Base-by-base conservation (phyloP, 2,113 vertebrate genomes). In the Malurus elegans region DNA sequence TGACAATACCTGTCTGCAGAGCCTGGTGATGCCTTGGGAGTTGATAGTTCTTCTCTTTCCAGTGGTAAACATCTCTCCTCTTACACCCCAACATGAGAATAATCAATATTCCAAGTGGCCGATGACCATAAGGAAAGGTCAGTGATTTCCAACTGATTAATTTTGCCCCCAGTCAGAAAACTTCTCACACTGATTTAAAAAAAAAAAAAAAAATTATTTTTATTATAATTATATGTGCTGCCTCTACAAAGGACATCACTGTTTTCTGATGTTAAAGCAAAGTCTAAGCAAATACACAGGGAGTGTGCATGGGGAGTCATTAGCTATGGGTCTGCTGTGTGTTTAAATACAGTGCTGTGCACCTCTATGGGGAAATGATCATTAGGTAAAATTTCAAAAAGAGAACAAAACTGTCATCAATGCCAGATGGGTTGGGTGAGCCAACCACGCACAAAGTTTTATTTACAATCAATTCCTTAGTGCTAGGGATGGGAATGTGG, bases 1-100 rank as follows among this genome's bases (percentile, higher is more conserved):
- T 88, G 92, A 97, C 95, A 83, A 32, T 80, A 38, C 51, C 64
- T 78, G 82, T 53, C 79, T 95, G 79, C 87, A 80, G 67, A 90
- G 40, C 75, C 58, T 32, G 34, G 47, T 17, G 54, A 20, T 93
- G 61, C 60, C 69, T 50, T 36, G 56, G 13, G 25, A 31, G 24
- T 5, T 81, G 76, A 61, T 75, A 60, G 61, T 47, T 87, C 6
- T 47, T 88, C 38, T 13, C 24, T 48, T 91, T 56, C 14, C 60
- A 36, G 2, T 44, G 67, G 48, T 65, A 38, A 89, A 73, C 50
- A 78, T 34, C 75, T 28, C 18, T 48, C 51, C 42, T 75, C 14
- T 56, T 18, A 8, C 5, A 79, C 80, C 17, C 25, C 67, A 66
- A 1, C 36, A 4, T 12, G 38, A 54, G 10, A 64, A 60, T 62